Percentiles rank a stretch among this genome's conserved stretches.
phyloP scores from a whole-genome alignment of 2,797 vertebrate species.

The Poecile montanus region DNA sequence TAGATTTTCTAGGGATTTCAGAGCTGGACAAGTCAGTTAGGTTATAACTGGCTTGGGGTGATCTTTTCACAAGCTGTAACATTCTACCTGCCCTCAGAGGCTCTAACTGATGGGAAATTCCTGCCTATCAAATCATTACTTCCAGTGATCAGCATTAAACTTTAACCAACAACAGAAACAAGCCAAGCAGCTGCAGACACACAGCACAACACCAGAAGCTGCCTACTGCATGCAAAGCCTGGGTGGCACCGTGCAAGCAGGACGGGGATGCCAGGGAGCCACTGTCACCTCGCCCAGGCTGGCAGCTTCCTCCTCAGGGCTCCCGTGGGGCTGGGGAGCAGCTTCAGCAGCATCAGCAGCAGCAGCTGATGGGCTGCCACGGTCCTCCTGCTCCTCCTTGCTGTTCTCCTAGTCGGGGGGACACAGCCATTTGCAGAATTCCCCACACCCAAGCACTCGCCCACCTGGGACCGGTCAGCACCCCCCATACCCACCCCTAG shows the following conservation, averaged over 20 bases:
- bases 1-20: neutral
- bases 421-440: neutral
- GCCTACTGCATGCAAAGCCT: neutral
- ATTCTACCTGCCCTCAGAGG: neutral
- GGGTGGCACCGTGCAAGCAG: neutral
- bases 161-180: neutral
- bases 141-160: rapidly evolving
- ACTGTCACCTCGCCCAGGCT: conserved; percentile 57
- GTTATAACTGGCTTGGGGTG: neutral
- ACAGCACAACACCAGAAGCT: neutral
- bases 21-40: neutral
- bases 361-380: conserved; percentile 58
- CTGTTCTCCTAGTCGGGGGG: conserved; percentile 75
- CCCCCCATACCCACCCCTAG: rapidly evolving
- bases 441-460: rapidly evolving
- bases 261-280: neutral
- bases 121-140: neutral
- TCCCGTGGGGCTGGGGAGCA: conserved; percentile 73
- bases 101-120: neutral
- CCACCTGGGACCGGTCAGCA: rapidly evolving
- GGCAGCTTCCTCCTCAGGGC: conserved; percentile 74
- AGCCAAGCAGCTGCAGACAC: neutral
- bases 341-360: conserved; percentile 74
- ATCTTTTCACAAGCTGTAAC: neutral
- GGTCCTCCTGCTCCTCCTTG: conserved; percentile 59